Percentiles rank a stretch among this genome's conserved stretches.
Evolutionary conservation across 2,113 vertebrate genomes (phyloP).

Genomic region (Promerops cafer): DNA sequence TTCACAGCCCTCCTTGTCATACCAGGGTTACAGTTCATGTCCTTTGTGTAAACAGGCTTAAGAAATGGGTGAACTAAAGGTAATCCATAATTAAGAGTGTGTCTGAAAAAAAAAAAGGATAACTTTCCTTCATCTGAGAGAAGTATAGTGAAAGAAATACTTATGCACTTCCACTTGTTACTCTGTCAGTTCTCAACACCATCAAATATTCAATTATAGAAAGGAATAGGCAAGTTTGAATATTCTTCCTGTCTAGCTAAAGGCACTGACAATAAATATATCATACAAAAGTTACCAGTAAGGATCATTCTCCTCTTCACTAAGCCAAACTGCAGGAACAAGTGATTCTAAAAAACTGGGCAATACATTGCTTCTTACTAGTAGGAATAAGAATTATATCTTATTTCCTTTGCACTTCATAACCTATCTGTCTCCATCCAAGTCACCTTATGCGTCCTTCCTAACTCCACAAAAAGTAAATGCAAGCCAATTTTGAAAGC

Average conservation of each 20-base stretch:
- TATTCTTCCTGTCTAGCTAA: background rate
- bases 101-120: background rate
- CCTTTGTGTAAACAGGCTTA: background rate
- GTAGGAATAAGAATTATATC: background rate
- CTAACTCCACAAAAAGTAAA: background rate
- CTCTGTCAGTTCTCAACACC: background rate
- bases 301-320: background rate
- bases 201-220: background rate
- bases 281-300: background rate
- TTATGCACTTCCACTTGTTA: background rate
- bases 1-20: background rate
- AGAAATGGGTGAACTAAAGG: background rate
- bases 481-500: background rate
- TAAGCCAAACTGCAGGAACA: background rate
- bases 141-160: background rate
- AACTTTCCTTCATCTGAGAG: background rate
- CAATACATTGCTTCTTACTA: background rate
- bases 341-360: background rate
- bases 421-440: background rate
- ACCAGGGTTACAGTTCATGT: background rate
- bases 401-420: background rate
- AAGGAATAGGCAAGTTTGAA: background rate
- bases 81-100: background rate
- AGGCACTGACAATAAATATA: background rate
- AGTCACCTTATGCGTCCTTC: background rate